Evolutionary conservation across 2,113 vertebrate genomes (phyloP).

Genomic region (Oryzias javanicus): DNA sequence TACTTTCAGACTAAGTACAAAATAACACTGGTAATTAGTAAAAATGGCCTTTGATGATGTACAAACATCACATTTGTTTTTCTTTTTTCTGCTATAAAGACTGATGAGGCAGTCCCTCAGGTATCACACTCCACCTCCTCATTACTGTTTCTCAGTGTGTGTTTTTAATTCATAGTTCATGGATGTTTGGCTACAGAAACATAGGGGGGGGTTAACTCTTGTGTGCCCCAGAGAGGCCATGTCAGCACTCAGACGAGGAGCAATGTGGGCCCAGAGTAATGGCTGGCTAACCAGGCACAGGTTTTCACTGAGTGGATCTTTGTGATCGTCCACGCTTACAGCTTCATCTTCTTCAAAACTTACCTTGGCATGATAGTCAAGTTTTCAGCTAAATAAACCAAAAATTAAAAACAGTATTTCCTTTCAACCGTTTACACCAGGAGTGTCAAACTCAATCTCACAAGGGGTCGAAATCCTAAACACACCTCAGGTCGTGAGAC

Average conservation of each 20-base stretch:
- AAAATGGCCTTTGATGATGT: slow-evolving; percentile 1
- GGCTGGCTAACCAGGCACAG: slow-evolving; percentile 61
- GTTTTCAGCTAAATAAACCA: too few relatives aligned
- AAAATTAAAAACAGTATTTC: too few relatives aligned
- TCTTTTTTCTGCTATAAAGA: neutral
- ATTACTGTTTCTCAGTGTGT: slow-evolving; percentile 15
- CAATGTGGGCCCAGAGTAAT: slow-evolving; percentile 59
- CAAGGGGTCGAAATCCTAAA: too few relatives aligned
- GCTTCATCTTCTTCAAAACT: slow-evolving; percentile 35
- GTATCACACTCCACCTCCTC: neutral
- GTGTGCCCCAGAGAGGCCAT: slow-evolving; percentile 64
- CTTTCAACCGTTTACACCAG: too few relatives aligned
- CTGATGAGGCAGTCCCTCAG: neutral
- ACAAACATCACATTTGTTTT: too few relatives aligned
- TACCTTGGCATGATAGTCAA: too few relatives aligned
- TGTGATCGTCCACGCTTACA: slow-evolving; percentile 27
- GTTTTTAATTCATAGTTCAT: slow-evolving; percentile 8
- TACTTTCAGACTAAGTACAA: too few relatives aligned
- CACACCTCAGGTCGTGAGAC: too few relatives aligned
- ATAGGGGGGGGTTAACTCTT: slow-evolving; percentile 56
- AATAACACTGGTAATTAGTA: neutral
- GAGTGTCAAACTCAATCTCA: too few relatives aligned
- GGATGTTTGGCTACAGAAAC: slow-evolving; percentile 28
- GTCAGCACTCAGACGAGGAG: slow-evolving; percentile 69
- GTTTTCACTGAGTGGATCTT: slow-evolving; percentile 52